Percentiles rank a stretch among this genome's conserved stretches.
Evolutionary conservation across 2,888 invertebrate species (phyloP).

Genomic region (Unio delphinus): DNA sequence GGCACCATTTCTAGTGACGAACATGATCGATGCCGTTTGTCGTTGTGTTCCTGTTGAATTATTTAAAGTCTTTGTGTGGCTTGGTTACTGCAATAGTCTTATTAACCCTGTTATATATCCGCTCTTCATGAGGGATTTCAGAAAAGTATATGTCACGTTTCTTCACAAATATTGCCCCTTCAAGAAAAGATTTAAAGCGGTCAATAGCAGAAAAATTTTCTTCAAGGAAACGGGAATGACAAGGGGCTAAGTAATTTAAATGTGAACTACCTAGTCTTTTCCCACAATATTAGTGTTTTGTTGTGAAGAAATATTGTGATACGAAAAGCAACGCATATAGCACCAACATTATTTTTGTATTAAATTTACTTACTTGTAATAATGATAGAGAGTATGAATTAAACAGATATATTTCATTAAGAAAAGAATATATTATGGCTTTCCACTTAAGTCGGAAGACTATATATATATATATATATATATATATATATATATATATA

Average conservation of each 20-base stretch:
- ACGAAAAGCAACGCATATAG: too few species aligned
- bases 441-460: too few species aligned
- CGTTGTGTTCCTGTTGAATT: slow-evolving; percentile 49
- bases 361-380: too few species aligned
- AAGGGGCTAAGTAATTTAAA: neutral
- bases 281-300: too few species aligned
- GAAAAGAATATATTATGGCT: too few species aligned
- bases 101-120: slow-evolving; percentile 63
- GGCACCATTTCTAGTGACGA: slow-evolving; percentile 58
- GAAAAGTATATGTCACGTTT: slow-evolving; percentile 52
- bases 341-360: too few species aligned
- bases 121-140: slow-evolving; percentile 60
- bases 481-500: too few species aligned
- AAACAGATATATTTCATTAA: too few species aligned
- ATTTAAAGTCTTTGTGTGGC: slow-evolving; percentile 55
- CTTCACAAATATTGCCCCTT: slow-evolving; percentile 45
- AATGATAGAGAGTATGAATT: too few species aligned
- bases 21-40: slow-evolving; percentile 50
- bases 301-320: too few species aligned
- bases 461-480: too few species aligned
- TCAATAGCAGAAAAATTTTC: slow-evolving; percentile 20
- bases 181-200: slow-evolving; percentile 12
- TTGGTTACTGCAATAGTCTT: slow-evolving; percentile 60
- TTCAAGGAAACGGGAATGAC: slow-evolving; percentile 12
- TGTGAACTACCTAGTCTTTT: too few species aligned